Conservation (phyloP, 1,140 invertebrate genomes). For the Pteromalus puparum region DNA sequence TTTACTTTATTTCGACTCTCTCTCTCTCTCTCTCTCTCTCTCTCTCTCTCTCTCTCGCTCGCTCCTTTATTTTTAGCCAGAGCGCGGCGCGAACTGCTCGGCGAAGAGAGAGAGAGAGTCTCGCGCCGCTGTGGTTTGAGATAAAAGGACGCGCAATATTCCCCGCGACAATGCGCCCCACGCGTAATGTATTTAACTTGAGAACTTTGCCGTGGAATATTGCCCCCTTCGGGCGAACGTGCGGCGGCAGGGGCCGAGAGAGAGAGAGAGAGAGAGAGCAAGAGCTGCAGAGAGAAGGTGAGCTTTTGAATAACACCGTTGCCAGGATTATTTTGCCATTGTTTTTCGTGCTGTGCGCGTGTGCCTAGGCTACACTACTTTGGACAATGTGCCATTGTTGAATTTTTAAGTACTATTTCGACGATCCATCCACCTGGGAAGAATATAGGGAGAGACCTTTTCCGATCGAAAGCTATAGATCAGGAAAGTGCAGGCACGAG, state of each 20-base stretch:
- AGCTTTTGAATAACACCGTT: background rate
- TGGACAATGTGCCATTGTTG: background rate
- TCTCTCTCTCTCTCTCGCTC: slow-evolving; percentile 55
- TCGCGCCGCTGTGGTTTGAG: slow-evolving; percentile 65
- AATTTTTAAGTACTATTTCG: background rate
- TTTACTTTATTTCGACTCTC: slow-evolving; percentile 45
- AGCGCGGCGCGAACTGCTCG: slow-evolving; percentile 54
- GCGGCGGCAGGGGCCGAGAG: background rate
- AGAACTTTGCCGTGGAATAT: slow-evolving; percentile 69
- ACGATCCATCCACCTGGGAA: background rate
- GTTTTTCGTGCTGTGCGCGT: slow-evolving; percentile 51
- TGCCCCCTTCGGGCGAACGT: slow-evolving; percentile 58
- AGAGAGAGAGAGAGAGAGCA: too few relatives aligned
- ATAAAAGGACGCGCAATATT: slow-evolving; percentile 70
- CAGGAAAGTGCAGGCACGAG: slow-evolving; percentile 18
- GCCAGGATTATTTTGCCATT: slow-evolving; percentile 60
- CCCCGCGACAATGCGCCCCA: slow-evolving; percentile 58
- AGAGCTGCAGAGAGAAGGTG: slow-evolving; percentile 3
- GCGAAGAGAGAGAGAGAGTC: too few relatives aligned
- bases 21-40: slow-evolving; percentile 48
- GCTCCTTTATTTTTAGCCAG: slow-evolving; percentile 65
- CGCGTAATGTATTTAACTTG: slow-evolving; percentile 73
- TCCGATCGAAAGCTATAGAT: background rate
- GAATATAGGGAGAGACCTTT: background rate
- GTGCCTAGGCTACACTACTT: background rate